These are phyloP conservation scores for Rhinopithecus roxellana DNA, from an alignment of 2,113 vertebrate species.

Conservation along the genomic window DNA sequence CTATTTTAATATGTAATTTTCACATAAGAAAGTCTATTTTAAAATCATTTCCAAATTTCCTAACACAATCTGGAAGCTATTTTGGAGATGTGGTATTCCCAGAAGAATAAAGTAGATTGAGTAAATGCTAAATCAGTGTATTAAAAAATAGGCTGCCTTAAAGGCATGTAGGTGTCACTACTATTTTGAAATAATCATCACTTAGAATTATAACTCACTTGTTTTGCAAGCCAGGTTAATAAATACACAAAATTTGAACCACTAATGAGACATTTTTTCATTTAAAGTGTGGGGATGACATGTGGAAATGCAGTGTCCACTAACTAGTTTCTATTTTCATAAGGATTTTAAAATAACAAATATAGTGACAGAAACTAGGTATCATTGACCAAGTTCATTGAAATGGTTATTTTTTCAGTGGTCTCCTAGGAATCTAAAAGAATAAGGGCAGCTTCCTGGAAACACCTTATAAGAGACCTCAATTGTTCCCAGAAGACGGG, in stretches of 20 bases:
- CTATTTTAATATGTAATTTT: conserved; percentile 66
- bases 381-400: not conserved
- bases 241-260: conserved; percentile 27
- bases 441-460: not conserved
- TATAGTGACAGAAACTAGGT: not conserved
- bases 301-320: not conserved
- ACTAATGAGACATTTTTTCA: not conserved
- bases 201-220: conserved; percentile 28
- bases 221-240: conserved; percentile 29
- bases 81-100: conserved; percentile 55
- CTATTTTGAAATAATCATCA: conserved; percentile 38
- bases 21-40: conserved; percentile 70
- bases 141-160: conserved; percentile 43
- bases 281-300: not conserved
- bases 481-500: not conserved
- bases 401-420: conserved; percentile 14
- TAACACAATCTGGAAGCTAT: conserved; percentile 68
- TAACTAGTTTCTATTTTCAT: conserved; percentile 7
- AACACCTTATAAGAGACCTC: not conserved
- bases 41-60: conserved; percentile 60
- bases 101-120: conserved; percentile 48
- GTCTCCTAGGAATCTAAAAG: not conserved
- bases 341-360: not conserved
- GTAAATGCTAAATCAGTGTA: conserved; percentile 31
- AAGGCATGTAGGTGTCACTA: conserved; percentile 5